Evolutionary conservation across 2,797 vertebrate genomes (phyloP), one percentile per base, ranked within the genome.

Genomic region (Pseudotriccus pelzelni): DNA sequence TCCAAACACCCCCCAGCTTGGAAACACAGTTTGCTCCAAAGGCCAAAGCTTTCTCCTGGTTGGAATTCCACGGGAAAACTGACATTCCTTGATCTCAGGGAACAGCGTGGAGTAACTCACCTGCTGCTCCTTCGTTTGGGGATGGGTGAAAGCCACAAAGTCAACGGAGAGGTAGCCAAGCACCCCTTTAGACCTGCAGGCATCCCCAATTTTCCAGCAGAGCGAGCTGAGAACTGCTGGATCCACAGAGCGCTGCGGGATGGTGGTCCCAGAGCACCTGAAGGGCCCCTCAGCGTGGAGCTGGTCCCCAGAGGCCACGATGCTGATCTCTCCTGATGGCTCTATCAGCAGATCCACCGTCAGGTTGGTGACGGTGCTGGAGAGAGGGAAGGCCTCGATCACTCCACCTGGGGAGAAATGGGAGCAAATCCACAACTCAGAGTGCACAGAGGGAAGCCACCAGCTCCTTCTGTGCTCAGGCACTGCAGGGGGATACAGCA

Each of bases 291-390:
- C 97, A 6, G 98, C 96, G 2, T 98, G 98, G 72, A 99, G 98
- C 94, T 99, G 98, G 92, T 99, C 98, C 64, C 99, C 99, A 41
- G 98, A 98, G 7, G 98, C 98, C 83, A 99, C 80, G 89, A 99
- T 93, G 10, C 94, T 96, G 86, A 99, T 94, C 83, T 98, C 95
- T 76, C 98, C 99, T 0, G 94, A 97, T 3, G 99, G 99, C 93
- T 99, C 98, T 80, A 99, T 98, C 88, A 99, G 97, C 98, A 99
- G 95, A 96, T 99, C 99, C 94, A 99, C 98, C 0, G 98, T 99
- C 69, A 99, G 96, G 95, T 98, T 98, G 73, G 98, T 98, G 96
- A 99, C 27, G 97, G 37, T 98, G 80, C 39, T 96, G 1, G 98
- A 97, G 60, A 97, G 97, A 0, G 98, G 98, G 90, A 97, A 98